A percentile compares a stretch with the other conserved stretches of the same genome.
phyloP scores from a whole-genome alignment of 2,113 vertebrate genomes.

The Stomatorhinus ivindoensis region DNA sequence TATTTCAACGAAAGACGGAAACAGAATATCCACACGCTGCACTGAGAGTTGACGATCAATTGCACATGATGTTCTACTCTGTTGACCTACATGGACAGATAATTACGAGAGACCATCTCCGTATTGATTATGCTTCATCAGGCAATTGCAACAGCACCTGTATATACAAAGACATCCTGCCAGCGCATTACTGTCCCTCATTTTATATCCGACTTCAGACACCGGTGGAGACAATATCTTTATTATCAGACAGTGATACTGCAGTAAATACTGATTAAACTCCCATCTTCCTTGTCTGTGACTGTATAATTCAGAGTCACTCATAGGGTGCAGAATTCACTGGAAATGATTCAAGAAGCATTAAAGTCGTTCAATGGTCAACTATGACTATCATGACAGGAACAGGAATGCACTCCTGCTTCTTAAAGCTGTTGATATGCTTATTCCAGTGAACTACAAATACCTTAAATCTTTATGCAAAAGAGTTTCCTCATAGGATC shows the following conservation, averaged over 20 bases:
- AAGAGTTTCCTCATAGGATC: not conserved
- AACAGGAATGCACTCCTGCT: not conserved
- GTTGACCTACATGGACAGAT: not conserved
- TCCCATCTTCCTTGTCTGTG: not conserved
- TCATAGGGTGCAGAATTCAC: not conserved
- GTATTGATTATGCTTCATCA: constrained; percentile 6
- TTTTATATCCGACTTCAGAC: not conserved
- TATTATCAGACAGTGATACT: not conserved
- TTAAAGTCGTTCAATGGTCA: not conserved
- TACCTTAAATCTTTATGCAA: not conserved
- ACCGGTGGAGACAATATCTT: not conserved
- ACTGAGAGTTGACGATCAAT: too few relatives aligned
- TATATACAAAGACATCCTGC: not conserved
- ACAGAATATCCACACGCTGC: not conserved
- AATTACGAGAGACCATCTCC: not conserved
- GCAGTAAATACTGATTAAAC: not conserved
- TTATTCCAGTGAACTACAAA: not conserved
- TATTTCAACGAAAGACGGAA: not conserved
- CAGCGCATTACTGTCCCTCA: not conserved
- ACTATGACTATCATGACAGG: not conserved
- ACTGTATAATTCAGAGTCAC: not conserved
- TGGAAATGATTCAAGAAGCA: not conserved
- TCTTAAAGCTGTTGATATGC: not conserved
- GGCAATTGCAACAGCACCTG: not conserved
- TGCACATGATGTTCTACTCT: not conserved